These are phyloP conservation scores for Phalacrocorax pelagicus DNA, from an alignment of 2,113 vertebrate species.

Conservation along the genomic window DNA sequence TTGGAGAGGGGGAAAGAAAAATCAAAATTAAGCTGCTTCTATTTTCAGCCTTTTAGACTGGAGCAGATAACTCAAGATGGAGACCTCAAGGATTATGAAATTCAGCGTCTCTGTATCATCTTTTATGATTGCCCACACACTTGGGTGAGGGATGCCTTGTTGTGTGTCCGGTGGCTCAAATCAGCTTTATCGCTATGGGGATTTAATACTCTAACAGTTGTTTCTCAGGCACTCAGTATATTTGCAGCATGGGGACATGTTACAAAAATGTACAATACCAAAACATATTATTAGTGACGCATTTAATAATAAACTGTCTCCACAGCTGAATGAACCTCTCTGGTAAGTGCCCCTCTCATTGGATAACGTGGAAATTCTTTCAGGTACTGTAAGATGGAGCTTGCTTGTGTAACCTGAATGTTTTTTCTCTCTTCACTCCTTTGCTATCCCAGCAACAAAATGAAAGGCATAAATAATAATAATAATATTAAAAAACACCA, in stretches of 20 bases:
- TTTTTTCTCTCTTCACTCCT: neutral
- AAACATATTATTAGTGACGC: neutral
- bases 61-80: neutral
- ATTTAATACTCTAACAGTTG: neutral
- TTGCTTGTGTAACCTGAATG: neutral
- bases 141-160: neutral
- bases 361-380: neutral
- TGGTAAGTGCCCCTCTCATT: neutral
- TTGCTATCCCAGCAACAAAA: neutral
- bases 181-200: neutral
- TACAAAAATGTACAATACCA: neutral
- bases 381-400: neutral
- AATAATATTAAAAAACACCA: neutral
- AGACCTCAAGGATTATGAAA: neutral
- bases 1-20: neutral
- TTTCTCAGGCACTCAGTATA: neutral
- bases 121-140: neutral
- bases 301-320: neutral
- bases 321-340: neutral
- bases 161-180: neutral
- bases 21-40: neutral
- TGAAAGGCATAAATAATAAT: neutral
- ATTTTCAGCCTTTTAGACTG: neutral
- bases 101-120: neutral
- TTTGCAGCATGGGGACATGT: accelerated